These are phyloP conservation scores for Idaea aversata DNA, from an alignment of 2,888 invertebrate species.

Conservation along the genomic window DNA sequence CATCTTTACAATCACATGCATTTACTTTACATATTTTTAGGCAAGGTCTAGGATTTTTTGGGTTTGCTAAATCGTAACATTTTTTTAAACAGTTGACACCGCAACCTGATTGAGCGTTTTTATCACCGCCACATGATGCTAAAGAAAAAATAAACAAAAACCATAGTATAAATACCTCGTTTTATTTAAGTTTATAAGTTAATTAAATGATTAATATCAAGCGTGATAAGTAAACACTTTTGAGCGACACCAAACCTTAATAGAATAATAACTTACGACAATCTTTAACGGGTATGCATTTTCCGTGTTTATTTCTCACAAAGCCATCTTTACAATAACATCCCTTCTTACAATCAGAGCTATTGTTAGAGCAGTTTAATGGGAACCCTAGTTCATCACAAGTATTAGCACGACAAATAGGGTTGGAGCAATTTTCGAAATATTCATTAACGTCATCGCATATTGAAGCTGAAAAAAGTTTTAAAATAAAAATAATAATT, in stretches of 20 bases:
- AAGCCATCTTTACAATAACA: slow-evolving; percentile 35
- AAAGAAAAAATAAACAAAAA: slow-evolving; percentile 3
- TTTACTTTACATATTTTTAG: slow-evolving; percentile 22
- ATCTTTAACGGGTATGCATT: slow-evolving; percentile 33
- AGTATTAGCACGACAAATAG: slow-evolving; percentile 24
- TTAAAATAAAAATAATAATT: no score
- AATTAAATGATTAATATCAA: slow-evolving; percentile 7
- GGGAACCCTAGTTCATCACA: slow-evolving; percentile 34
- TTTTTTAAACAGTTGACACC: slow-evolving; percentile 28
- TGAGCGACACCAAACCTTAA: neutral
- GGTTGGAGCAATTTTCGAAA: slow-evolving; percentile 28
- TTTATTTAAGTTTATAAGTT: no score
- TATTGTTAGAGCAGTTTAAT: slow-evolving; percentile 21
- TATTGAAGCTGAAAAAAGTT: slow-evolving; percentile 18
- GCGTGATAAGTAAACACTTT: neutral
- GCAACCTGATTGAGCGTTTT: slow-evolving; percentile 34
- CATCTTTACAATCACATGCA: slow-evolving; percentile 36
- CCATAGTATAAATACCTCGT: no score
- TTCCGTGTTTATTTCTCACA: slow-evolving; percentile 26
- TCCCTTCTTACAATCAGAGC: slow-evolving; percentile 17
- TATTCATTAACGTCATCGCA: slow-evolving; percentile 31
- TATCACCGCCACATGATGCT: slow-evolving; percentile 35
- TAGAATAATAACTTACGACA: slow-evolving; percentile 34
- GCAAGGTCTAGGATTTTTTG: slow-evolving; percentile 16
- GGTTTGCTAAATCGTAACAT: slow-evolving; percentile 14